Evolutionary conservation across 2,113 vertebrate species (phyloP), one percentile per base, ranked within the genome.

Genomic region (Pterocles gutturalis): DNA sequence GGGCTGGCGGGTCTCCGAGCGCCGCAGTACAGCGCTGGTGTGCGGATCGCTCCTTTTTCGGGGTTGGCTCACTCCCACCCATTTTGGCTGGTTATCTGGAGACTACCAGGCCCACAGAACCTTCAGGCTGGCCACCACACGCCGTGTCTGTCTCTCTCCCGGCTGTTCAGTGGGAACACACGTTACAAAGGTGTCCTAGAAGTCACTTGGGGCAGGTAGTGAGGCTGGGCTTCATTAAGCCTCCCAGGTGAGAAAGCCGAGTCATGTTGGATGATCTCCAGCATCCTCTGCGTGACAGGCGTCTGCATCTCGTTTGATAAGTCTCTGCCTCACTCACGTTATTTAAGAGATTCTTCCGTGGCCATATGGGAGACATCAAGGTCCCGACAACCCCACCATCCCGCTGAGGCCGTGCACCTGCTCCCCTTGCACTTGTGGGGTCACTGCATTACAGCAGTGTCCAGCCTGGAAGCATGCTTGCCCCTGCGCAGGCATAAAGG

Each of bases 21-120:
- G 3, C 55, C 5, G 1, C 2, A 6, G 28, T 2, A 5, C 38
- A 7, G 10, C 45, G 0, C 25, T 3, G 5, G 2, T 12, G n/a
- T 3, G 70, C 3, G 10, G 26, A 6, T 72, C 15, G 4, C 66
- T 1, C 20, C 24, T 21, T 46, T 31, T 11, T 0, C 6, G 45
- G 45, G 17, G 17, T 2, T 38, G 49, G 16, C 26, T 8, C 34
- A 0, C 9, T 61, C 12, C 29, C 12, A 24, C 21, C 41, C 14
- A 0, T 25, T 1, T 1, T 13, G 38, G 24, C 13, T 13, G 31
- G 4, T 49, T 6, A 4, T 4, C 4, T 0, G 14, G 57, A 55
- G 38, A 7, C 14, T 43, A 13, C 4, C 17, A 12, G 24, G 45
- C 7, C 4, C 54, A 4, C 41, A 9, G 43, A 19, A 73, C 22